Evolutionary conservation across 2,888 invertebrate genomes (phyloP).

Genomic region (Ophraella communa): DNA sequence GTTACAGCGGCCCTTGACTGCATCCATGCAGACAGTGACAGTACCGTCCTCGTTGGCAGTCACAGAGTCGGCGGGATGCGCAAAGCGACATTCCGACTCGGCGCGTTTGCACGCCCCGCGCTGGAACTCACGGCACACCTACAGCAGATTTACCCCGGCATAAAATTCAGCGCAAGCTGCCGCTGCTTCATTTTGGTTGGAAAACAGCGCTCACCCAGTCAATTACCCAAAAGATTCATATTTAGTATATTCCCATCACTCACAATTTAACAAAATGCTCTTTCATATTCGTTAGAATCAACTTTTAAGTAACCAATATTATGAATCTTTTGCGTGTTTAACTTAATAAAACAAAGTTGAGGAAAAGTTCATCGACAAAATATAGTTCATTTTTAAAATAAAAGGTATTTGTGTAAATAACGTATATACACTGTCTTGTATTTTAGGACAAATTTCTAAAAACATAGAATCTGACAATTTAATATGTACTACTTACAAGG

Average conservation of each 20-base stretch:
- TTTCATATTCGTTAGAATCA: too few species aligned
- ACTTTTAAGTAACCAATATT: not conserved
- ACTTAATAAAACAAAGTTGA: not conserved
- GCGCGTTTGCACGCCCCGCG: constrained; percentile 98
- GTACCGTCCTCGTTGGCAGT: constrained; percentile 97
- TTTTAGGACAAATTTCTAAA: not conserved
- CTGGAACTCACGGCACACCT: constrained; percentile 98
- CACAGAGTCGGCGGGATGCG: constrained; percentile 97
- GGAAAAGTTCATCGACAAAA: not conserved
- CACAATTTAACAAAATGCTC: too few species aligned
- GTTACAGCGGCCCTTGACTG: constrained; percentile 98
- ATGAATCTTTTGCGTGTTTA: not conserved
- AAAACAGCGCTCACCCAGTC: not conserved
- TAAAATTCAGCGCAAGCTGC: constrained; percentile 54
- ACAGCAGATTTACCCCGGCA: constrained; percentile 64
- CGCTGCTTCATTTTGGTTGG: constrained; percentile 45
- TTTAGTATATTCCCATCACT: too few species aligned
- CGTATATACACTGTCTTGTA: not conserved
- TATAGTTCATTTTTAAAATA: not conserved
- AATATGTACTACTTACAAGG: too few species aligned
- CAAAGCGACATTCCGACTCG: constrained; percentile 98
- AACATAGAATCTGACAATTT: too few species aligned
- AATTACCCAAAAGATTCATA: not conserved
- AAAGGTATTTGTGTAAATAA: not conserved
- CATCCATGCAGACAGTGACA: constrained; percentile 99